These are phyloP conservation scores for Okapia johnstoni DNA, from an alignment of 2,113 vertebrate genomes.

Conservation along the genomic window DNA sequence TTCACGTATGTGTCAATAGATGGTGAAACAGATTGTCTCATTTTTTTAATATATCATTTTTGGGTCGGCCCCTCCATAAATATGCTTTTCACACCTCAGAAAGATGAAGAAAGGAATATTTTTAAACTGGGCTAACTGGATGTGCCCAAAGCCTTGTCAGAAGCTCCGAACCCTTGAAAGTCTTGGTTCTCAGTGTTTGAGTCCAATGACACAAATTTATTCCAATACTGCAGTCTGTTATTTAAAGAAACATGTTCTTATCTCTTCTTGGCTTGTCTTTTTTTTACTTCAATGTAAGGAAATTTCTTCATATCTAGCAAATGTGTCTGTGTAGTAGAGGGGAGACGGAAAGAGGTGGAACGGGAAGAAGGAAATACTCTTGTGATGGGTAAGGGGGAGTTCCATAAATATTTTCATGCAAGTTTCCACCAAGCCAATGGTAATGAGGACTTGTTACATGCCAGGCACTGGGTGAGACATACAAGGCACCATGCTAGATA, in stretches of 20 bases:
- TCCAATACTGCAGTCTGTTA: neutral
- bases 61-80: neutral
- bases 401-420: conserved; percentile 10
- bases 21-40: neutral
- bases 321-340: neutral
- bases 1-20: neutral
- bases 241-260: neutral
- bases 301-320: conserved; percentile 72
- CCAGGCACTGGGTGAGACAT: conserved; percentile 4
- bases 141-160: neutral
- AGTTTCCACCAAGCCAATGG: conserved; percentile 13
- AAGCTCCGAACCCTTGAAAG: neutral
- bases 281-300: conserved; percentile 64
- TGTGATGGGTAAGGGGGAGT: neutral
- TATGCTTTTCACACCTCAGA: neutral
- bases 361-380: neutral
- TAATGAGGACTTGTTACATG: neutral
- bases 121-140: neutral
- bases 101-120: conserved; percentile 18
- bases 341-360: neutral
- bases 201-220: neutral
- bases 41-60: conserved; percentile 31
- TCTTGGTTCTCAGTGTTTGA: neutral
- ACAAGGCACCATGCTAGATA: conserved; percentile 36
- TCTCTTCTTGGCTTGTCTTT: neutral